Conservation (phyloP, 2,113 vertebrate genomes). For the Platycercus adscitus region DNA sequence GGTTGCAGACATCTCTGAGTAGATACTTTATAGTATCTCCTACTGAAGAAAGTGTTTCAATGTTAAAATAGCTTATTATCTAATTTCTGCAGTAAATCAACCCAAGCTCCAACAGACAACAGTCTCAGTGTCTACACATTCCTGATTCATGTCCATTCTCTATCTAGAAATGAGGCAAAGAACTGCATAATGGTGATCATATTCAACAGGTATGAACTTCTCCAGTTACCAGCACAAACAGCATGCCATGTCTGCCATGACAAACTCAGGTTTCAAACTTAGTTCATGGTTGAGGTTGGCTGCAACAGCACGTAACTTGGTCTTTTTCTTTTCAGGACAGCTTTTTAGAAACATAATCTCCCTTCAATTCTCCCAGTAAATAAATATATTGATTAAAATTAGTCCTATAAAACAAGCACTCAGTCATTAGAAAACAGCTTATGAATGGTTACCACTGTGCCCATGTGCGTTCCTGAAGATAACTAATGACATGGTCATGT, state of each 20-base stretch:
- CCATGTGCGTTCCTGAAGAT: neutral
- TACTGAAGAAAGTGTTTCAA: neutral
- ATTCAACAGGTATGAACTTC: neutral
- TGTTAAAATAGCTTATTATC: neutral
- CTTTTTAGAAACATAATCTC: neutral
- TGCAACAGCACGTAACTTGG: neutral
- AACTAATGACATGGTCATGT: neutral
- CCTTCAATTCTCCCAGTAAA: neutral
- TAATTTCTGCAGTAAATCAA: neutral
- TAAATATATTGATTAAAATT: neutral
- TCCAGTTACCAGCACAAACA: neutral
- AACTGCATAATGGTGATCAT: accelerated
- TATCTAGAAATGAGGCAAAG: neutral
- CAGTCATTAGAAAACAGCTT: neutral
- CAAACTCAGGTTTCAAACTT: neutral
- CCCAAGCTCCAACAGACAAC: neutral
- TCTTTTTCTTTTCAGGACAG: neutral
- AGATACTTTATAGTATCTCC: neutral
- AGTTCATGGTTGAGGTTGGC: neutral
- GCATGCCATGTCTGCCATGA: neutral
- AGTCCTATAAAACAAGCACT: neutral
- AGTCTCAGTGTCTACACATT: neutral
- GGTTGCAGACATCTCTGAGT: neutral
- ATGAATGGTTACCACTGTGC: neutral
- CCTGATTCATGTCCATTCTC: neutral